Base-by-base conservation (phyloP, 1,140 invertebrate species). In the Venturia canescens region DNA sequence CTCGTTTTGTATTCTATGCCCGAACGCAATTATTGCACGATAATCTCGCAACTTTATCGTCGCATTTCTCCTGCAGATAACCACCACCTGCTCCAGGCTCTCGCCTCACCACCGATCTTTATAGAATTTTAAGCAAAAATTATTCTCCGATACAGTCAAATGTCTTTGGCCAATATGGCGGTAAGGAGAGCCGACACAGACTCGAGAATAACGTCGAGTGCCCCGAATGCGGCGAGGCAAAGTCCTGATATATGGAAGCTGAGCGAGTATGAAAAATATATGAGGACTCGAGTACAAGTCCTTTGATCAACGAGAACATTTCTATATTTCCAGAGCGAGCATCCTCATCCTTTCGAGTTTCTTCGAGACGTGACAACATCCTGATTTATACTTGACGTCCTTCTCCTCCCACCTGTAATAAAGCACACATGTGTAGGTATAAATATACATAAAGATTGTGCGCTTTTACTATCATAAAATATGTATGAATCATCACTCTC, bases 321-420 rank as follows among this genome's bases (percentile, higher is more conserved):
- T 21, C 74, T 78, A 80, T 38, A 69, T 34, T 75, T 72, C 11
- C 63, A 15, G 63, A 34, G 26, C 16, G 15, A 75, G 53, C 72
- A 29, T 57, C 21, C 6, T 38, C 48, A 9, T 60, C 72, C 18
- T 63, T 66, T 44, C 21, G 26, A 29, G 75, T 44, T 78, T 26
- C 38, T 57, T 29, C 60, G 44, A 67, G 48, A 79, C 80, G 82
- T 84, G 84, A 86, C 84, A 81, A 83, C 82, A 86, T 84, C 84
- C 84, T 86, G 85, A 85, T 86, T 86, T 86, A 86, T 86, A 84
- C 70, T 23, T 66, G 38, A 78, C 69, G 83, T 82, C 71, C 83
- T 21, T 21, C 23, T 21, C 77, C 81, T 48, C 74, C 57, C 70
- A 72, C 57, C 60, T 76, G 53, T 82, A n/a, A 72, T 27, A 75